phyloP scores from a whole-genome alignment of 2,113 vertebrate genomes.

The Osmerus eperlanus region DNA sequence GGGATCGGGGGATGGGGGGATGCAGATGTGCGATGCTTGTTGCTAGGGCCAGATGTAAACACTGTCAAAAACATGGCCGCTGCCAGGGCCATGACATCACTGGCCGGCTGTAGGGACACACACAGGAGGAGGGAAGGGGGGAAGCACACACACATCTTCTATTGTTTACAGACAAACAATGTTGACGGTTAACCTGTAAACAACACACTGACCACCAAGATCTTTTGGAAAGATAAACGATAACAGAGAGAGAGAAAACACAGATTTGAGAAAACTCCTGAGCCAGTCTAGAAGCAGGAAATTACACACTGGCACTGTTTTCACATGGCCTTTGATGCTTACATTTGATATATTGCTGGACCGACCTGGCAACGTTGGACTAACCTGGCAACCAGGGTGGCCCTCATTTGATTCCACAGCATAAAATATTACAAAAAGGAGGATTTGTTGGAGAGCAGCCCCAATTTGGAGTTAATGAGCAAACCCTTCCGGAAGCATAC shows the following conservation, averaged over 20 bases:
- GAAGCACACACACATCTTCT: conserved; percentile 1
- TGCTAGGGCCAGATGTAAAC: conserved; percentile 62
- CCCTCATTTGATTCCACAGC: conserved; percentile 24
- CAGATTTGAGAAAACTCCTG: background rate
- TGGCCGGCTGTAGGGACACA: conserved; percentile 57
- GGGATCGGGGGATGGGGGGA: conserved; percentile 30
- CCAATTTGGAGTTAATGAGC: conserved; percentile 9
- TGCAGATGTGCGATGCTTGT: conserved; percentile 72
- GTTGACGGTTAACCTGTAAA: no score
- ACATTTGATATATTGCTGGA: conserved; percentile 19
- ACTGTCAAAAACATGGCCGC: conserved; percentile 65
- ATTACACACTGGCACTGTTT: conserved; percentile 22
- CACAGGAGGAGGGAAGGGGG: background rate
- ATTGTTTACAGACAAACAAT: conserved; percentile 31
- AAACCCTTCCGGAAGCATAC: conserved; percentile 4
- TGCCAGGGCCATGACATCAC: conserved; percentile 70
- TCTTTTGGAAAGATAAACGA: background rate
- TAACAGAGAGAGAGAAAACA: conserved; percentile 14
- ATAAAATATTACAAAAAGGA: conserved; percentile 21
- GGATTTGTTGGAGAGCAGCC: background rate
- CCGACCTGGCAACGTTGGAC: conserved; percentile 24
- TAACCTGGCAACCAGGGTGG: conserved; percentile 43
- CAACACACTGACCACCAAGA: background rate
- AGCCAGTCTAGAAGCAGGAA: background rate
- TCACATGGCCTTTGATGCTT: conserved; percentile 19